A percentile compares a stretch with the other conserved stretches of the same genome.
These are phyloP conservation scores for Equus przewalskii DNA, from an alignment of 2,113 vertebrate genomes.

Conservation along the genomic window DNA sequence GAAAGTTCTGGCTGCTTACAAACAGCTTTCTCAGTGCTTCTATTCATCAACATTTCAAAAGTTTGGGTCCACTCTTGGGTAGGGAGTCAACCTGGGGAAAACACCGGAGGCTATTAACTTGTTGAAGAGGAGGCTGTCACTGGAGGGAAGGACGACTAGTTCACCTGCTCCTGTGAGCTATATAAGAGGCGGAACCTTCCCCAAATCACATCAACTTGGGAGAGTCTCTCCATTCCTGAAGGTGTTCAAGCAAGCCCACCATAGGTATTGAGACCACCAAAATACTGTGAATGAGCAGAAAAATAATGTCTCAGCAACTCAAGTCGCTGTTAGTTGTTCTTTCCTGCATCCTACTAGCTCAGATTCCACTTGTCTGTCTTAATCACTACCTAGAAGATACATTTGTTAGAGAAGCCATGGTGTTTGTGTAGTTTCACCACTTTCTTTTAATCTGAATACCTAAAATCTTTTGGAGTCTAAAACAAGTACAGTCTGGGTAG, in stretches of 20 bases:
- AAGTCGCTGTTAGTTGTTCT: not conserved
- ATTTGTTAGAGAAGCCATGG: conserved; percentile 24
- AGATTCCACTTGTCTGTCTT: not conserved
- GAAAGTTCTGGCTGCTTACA: not conserved
- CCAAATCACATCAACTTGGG: not conserved
- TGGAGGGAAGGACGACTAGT: not conserved
- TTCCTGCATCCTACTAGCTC: not conserved
- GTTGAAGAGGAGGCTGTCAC: not conserved
- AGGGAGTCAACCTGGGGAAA: not conserved
- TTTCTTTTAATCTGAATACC: conserved; percentile 43
- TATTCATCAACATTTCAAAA: not conserved
- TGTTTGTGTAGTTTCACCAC: conserved; percentile 47
- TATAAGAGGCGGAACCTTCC: not conserved
- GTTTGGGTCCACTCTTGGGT: not conserved
- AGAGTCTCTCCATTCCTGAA: not conserved
- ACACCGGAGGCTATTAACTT: not conserved
- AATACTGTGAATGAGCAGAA: not conserved
- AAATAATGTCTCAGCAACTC: conserved; percentile 6
- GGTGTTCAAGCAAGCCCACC: not conserved
- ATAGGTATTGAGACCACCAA: not conserved
- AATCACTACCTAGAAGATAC: not conserved
- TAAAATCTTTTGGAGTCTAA: conserved; percentile 68
- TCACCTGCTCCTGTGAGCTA: not conserved
- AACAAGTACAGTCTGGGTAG: conserved; percentile 47
- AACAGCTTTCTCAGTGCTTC: not conserved